Conservation (phyloP, 2,888 invertebrate genomes). For the Rotaria magnacalcarata region DNA sequence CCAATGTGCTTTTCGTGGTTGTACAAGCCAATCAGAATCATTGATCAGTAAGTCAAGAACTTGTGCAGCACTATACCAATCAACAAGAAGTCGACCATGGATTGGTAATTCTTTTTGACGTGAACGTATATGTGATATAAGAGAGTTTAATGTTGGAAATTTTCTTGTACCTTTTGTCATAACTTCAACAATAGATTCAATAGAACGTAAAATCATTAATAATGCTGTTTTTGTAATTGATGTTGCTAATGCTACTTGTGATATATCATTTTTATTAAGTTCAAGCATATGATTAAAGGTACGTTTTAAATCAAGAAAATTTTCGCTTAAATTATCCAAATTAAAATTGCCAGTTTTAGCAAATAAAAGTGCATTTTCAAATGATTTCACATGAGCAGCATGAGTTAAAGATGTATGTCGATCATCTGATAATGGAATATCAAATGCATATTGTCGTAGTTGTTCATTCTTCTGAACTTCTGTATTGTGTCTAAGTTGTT, state of each 20-base stretch:
- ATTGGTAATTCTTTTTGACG: not conserved
- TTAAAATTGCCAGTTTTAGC: conserved; percentile 29
- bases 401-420: not conserved
- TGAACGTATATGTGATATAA: not conserved
- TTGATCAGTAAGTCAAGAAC: not conserved
- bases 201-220: not conserved
- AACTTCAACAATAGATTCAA: not conserved
- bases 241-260: not conserved
- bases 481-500: not conserved
- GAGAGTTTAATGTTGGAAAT: not conserved
- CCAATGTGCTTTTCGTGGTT: conserved; percentile 21
- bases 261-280: not conserved
- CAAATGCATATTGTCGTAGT: conserved; percentile 5
- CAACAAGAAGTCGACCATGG: not conserved
- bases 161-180: not conserved
- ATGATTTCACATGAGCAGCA: not conserved
- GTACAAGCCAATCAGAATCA: conserved; percentile 18
- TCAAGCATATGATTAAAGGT: conserved; percentile 8
- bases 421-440: not conserved
- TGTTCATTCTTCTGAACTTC: not conserved
- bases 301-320: not conserved
- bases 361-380: conserved; percentile 18
- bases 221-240: conserved; percentile 24
- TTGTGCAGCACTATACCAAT: conserved; percentile 11
- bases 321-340: not conserved